phyloP scores from a whole-genome alignment of 2,888 invertebrate genomes.

The Lithophane semibrunnea region DNA sequence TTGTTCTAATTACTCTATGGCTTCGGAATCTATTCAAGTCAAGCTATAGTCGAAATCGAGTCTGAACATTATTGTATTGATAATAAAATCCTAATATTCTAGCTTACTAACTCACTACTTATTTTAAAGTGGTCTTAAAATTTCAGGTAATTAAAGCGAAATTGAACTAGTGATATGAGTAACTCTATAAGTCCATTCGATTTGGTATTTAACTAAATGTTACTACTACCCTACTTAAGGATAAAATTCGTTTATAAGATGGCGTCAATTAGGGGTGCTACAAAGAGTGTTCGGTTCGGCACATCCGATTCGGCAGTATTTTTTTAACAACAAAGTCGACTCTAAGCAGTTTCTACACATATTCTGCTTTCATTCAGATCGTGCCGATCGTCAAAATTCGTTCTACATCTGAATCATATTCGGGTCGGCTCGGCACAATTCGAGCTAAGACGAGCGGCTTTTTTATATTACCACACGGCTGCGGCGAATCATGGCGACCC shows the following conservation, averaged over 20 bases:
- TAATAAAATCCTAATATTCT: slow-evolving; percentile 48
- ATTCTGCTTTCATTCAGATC: not conserved
- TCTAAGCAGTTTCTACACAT: not conserved
- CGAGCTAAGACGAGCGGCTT: not conserved
- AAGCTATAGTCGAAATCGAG: slow-evolving; percentile 50
- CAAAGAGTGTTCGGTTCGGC: not conserved
- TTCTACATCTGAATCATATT: not conserved
- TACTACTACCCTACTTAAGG: not conserved
- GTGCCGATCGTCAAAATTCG: not conserved
- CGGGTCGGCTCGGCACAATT: too few relatives aligned
- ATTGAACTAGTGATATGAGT: slow-evolving; percentile 70
- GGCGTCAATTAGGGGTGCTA: not conserved
- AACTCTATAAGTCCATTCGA: slow-evolving; percentile 32
- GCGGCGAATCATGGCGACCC: not conserved
- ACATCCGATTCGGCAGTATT: too few relatives aligned
- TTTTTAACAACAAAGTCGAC: not conserved
- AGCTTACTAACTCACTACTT: slow-evolving; percentile 59
- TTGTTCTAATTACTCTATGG: slow-evolving; percentile 28
- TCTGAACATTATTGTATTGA: slow-evolving; percentile 38
- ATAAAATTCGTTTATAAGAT: not conserved
- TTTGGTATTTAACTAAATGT: slow-evolving; percentile 27
- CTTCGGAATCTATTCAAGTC: slow-evolving; percentile 41
- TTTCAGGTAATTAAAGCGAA: slow-evolving; percentile 63
- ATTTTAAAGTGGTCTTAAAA: slow-evolving; percentile 58
- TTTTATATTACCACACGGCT: not conserved